phyloP scores from a whole-genome alignment of 2,888 invertebrate genomes.

The Acronicta leporina region DNA sequence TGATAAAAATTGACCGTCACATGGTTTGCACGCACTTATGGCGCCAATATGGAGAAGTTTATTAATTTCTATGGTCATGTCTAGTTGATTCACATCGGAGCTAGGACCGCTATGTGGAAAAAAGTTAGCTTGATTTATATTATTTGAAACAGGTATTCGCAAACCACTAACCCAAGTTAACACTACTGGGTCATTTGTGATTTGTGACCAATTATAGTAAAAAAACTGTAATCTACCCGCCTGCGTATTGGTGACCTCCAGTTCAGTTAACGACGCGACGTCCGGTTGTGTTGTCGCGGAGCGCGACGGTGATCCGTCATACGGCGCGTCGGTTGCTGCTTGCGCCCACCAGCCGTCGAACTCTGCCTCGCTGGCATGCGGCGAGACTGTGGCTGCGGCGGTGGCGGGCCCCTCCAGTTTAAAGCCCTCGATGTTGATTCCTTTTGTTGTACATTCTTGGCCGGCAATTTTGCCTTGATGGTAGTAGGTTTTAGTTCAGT shows the following conservation, averaged over 20 bases:
- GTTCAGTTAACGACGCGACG: constrained; percentile 2
- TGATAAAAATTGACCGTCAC: constrained; percentile 14
- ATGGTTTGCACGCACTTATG: constrained; percentile 7
- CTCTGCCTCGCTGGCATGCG: constrained; percentile 5
- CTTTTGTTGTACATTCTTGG: constrained; percentile 1
- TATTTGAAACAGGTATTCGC: constrained; percentile 1
- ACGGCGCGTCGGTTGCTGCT: constrained; percentile 4
- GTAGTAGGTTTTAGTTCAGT: constrained; percentile 1
- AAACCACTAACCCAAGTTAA: constrained; percentile 9
- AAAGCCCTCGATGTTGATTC: background rate
- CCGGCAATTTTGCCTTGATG: constrained; percentile 2
- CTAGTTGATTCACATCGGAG: constrained; percentile 1
- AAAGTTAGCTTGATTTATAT: background rate
- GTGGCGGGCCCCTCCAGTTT: constrained; percentile 16
- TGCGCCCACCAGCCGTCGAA: constrained; percentile 13
- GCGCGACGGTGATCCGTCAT: background rate
- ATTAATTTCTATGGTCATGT: constrained; percentile 9
- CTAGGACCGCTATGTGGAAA: constrained; percentile 2
- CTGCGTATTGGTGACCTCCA: background rate
- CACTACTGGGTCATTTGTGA: constrained; percentile 10
- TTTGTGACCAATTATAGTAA: constrained; percentile 8
- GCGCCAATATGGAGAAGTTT: constrained; percentile 7
- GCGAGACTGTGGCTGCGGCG: constrained; percentile 8
- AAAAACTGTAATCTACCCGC: constrained; percentile 12
- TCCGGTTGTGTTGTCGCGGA: constrained; percentile 3